These are phyloP conservation scores for Aleiodes testaceus DNA, from an alignment of 2,888 invertebrate species.

Conservation along the genomic window DNA sequence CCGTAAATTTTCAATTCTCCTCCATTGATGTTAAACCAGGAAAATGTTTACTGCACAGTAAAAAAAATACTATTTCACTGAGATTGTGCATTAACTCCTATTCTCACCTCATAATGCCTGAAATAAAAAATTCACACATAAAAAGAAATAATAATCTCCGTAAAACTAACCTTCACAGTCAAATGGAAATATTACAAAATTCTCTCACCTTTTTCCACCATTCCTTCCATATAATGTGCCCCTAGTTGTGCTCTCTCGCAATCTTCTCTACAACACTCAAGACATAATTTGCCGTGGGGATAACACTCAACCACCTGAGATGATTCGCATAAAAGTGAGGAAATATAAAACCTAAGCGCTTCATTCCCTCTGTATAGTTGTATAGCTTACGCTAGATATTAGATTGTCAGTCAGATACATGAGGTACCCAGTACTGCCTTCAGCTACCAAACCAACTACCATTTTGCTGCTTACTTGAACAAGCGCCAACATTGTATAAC, in stretches of 20 bases:
- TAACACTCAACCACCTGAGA: conserved; percentile 10
- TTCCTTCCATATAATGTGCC: no score
- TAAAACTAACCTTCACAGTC: conserved; percentile 28
- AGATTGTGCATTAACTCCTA: no score
- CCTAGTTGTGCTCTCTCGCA: conserved; percentile 32
- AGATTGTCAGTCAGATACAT: conserved; percentile 59
- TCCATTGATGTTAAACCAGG: neutral
- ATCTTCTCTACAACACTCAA: conserved; percentile 28
- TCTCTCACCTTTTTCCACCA: conserved; percentile 37
- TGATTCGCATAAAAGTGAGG: conserved; percentile 23
- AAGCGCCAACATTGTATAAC: conserved; percentile 48
- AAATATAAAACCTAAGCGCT: conserved; percentile 23
- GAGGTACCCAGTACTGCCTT: conserved; percentile 46
- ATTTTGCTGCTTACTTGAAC: conserved; percentile 57
- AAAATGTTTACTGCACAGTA: neutral
- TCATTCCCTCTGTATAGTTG: conserved; percentile 32
- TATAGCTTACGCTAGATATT: conserved; percentile 51
- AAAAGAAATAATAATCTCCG: no score
- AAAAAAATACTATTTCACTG: conserved; percentile 4
- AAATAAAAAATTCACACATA: no score
- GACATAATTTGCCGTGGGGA: conserved; percentile 35
- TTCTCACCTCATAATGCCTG: no score
- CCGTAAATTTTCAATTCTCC: no score
- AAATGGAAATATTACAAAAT: conserved; percentile 49
- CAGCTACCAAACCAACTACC: conserved; percentile 56